Conservation (phyloP, 2,888 invertebrate genomes). For the Galerucella calmariensis region DNA sequence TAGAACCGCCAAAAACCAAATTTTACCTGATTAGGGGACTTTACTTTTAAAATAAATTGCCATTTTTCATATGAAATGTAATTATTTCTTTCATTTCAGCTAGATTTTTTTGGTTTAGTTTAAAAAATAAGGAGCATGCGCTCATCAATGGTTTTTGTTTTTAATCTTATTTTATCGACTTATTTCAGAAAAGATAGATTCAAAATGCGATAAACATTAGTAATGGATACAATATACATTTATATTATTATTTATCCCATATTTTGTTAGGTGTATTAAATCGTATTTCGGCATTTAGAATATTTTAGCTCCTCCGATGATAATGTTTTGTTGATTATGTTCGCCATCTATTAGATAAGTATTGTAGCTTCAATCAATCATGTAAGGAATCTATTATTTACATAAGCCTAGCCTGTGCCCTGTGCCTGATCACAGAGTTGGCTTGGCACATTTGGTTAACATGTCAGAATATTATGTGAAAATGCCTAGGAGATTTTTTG, state of each 20-base stretch:
- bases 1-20: conserved; percentile 42
- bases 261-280: conserved; percentile 2
- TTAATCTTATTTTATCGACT: conserved; percentile 38
- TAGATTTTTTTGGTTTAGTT: conserved; percentile 17
- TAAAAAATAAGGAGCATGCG: conserved; percentile 41
- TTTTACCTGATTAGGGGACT: not conserved
- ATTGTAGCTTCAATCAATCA: not conserved
- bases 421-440: not conserved
- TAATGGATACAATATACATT: not conserved
- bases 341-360: not conserved
- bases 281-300: not conserved
- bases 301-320: conserved; percentile 9
- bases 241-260: not conserved
- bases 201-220: not conserved
- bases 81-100: not conserved
- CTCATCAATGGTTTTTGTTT: conserved; percentile 33
- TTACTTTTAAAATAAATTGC: not conserved
- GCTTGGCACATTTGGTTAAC: too few species aligned
- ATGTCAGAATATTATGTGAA: not conserved
- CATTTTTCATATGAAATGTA: conserved; percentile 1
- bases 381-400: not conserved
- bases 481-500: not conserved
- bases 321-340: not conserved
- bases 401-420: not conserved
- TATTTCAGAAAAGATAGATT: conserved; percentile 13